Evolutionary conservation across 1,140 invertebrate species (phyloP).

Genomic region (Chlorops oryzae): DNA sequence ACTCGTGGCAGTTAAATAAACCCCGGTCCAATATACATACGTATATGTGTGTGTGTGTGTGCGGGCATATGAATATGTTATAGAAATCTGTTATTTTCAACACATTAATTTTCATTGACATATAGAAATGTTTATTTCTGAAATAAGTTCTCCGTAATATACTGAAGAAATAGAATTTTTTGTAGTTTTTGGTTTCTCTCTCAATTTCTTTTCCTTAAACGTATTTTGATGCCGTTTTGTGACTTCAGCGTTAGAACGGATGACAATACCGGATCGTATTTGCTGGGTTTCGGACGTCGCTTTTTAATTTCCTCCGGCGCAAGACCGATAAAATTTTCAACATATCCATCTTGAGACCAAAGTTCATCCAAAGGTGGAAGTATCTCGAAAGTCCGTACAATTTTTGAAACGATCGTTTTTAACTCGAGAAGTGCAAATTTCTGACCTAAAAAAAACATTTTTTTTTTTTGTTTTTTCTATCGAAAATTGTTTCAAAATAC

Average conservation of each 20-base stretch:
- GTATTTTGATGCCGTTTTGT: slow-evolving; percentile 31
- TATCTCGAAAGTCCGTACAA: slow-evolving; percentile 43
- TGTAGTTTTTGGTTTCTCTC: no score
- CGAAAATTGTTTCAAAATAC: background rate
- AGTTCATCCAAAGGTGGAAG: slow-evolving; percentile 36
- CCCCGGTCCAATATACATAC: no score
- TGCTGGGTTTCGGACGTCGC: slow-evolving; percentile 21
- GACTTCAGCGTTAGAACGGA: slow-evolving; percentile 37
- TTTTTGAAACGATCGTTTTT: slow-evolving; percentile 48
- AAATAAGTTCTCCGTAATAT: no score
- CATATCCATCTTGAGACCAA: slow-evolving; percentile 25
- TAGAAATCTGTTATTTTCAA: no score
- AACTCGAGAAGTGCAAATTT: slow-evolving; percentile 51
- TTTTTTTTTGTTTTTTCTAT: no score
- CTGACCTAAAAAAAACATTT: slow-evolving; percentile 40
- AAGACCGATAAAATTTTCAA: slow-evolving; percentile 26
- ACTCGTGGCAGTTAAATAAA: slow-evolving; percentile 26
- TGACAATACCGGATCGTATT: slow-evolving; percentile 36
- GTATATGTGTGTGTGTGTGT: no score
- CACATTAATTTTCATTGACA: no score
- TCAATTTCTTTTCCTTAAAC: slow-evolving; percentile 24
- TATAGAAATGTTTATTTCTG: no score
- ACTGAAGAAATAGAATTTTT: no score
- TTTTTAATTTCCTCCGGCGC: slow-evolving; percentile 14
- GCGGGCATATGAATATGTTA: no score